Base-by-base conservation (phyloP, 2,113 vertebrate species). In the Beaufortia kweichowensis region DNA sequence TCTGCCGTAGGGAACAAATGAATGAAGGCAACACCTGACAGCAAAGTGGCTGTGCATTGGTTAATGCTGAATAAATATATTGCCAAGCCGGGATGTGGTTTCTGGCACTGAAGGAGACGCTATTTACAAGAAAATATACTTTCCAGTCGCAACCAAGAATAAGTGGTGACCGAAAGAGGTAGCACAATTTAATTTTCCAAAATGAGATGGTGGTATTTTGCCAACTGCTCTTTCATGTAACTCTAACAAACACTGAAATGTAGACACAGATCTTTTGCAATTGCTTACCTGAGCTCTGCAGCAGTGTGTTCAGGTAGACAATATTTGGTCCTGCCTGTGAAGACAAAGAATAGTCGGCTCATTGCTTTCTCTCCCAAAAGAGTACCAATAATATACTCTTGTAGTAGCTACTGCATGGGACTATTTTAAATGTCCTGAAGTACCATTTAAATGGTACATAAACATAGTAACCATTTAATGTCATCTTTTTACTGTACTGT, bases 261-360 rank as follows among this genome's bases (percentile, higher is more conserved):
- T 10, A 66, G 39, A 46, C 39, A 26, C 26, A 14, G 24, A 46
- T 46, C 39, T 43, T n/a, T 12, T 41, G 21, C 1, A 12, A 67
- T 23, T 68, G 65, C 69, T 39, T 79, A 90, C 90, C 89, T 87
- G 85, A 70, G 81, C 68, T 86, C 83, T 87, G 84, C 15, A 88
- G 68, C 57, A 39, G 35, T 39, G 70, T 59, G 72, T 86, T 84
- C 62, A 88, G 39, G 82, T 78, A 69, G 64, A 72, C 65, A 76
- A 79, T 75, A 12, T 85, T 79, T 73, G 59, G 81, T 81, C 77
- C 46, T 56, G 78, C 85, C 90, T 91, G 84, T 26, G 28, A 74
- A 80, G 23, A 75, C 63, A 81, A 83, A 59, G 3, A 64, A 53
- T 3, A 69, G n/a, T 29, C 21, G 59, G 29, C 60, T 43, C 11